phyloP scores from a whole-genome alignment of 2,797 vertebrate species.

The Girardinus metallicus region DNA sequence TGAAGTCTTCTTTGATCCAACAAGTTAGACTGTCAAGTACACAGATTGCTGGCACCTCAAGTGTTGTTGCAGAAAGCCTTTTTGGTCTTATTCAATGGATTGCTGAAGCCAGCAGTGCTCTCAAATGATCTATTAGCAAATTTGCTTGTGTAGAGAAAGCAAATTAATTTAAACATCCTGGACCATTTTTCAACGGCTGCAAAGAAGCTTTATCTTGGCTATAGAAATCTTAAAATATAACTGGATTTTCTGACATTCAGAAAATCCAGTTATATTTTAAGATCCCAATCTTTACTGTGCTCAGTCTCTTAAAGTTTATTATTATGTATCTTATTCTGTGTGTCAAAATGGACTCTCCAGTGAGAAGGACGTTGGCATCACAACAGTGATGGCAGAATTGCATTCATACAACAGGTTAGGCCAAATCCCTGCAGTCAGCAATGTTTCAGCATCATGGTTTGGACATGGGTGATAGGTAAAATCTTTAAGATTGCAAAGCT shows the following conservation, averaged over 20 bases:
- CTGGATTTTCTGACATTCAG: neutral
- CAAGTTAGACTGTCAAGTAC: neutral
- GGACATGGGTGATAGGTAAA: neutral
- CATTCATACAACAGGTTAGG: neutral
- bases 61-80: neutral
- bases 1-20: neutral
- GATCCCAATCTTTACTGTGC: neutral
- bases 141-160: neutral
- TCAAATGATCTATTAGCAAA: neutral
- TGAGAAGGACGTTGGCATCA: neutral
- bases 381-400: neutral
- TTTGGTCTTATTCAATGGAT: neutral
- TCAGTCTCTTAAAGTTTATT: neutral
- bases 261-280: neutral
- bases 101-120: neutral
- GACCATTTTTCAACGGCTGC: neutral
- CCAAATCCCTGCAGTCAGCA: neutral
- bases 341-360: neutral
- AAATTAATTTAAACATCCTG: neutral
- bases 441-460: neutral
- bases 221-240: neutral
- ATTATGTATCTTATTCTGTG: neutral
- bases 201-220: neutral
- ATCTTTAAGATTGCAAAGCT: neutral
- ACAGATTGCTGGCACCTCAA: neutral